These are phyloP conservation scores for Zhuqinia jingwanae DNA, from an alignment of 2,888 invertebrate genomes.

Conservation along the genomic window DNA sequence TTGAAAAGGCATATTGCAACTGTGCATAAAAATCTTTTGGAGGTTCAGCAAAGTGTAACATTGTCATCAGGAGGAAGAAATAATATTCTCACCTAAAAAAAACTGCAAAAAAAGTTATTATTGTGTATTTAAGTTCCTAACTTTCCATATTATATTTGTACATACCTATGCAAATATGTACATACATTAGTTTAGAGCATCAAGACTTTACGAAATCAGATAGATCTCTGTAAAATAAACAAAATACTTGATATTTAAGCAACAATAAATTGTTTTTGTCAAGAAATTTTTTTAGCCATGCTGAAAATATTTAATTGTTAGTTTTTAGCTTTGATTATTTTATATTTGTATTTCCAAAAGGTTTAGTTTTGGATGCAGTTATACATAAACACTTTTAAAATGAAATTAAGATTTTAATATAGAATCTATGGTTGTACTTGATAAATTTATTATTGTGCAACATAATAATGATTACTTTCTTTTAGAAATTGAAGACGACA, in stretches of 20 bases:
- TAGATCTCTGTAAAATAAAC: slow-evolving; percentile 7
- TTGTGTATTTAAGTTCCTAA: not conserved
- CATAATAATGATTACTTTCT: no score
- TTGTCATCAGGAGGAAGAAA: not conserved
- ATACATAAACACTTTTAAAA: no score
- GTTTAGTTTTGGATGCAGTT: no score
- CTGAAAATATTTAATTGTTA: no score
- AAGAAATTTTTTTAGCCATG: no score
- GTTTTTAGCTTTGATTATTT: no score
- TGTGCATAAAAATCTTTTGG: slow-evolving; percentile 71
- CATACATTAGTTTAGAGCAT: not conserved
- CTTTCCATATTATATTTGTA: not conserved
- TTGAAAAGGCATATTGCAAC: slow-evolving; percentile 78
- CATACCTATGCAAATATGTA: not conserved
- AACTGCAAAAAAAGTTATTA: not conserved
- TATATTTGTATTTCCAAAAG: no score
- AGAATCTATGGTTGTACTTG: no score
- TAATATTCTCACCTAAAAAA: no score
- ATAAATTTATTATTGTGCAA: no score
- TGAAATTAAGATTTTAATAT: no score
- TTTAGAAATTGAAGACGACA: no score
- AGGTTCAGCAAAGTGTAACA: not conserved
- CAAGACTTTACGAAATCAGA: not conserved
- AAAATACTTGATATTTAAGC: not conserved
- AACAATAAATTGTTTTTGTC: not conserved